phyloP scores from a whole-genome alignment of 2,113 vertebrate genomes.

The Chiloscyllium plagiosum region DNA sequence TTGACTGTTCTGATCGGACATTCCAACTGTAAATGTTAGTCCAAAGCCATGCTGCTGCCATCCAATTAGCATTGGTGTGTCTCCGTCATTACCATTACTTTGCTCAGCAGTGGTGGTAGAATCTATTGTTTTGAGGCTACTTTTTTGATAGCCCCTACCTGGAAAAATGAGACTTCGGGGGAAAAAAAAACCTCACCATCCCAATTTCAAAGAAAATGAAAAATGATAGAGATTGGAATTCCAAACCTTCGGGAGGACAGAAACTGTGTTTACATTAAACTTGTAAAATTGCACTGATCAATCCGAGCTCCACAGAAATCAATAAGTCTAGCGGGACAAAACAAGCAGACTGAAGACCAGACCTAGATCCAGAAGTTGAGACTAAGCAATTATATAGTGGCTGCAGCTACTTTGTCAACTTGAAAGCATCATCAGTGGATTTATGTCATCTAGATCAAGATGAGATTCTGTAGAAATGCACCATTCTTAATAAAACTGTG shows the following conservation, averaged over 20 bases:
- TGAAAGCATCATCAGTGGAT: background rate
- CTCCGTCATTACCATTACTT: background rate
- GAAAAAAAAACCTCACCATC: too few species aligned
- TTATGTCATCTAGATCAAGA: background rate
- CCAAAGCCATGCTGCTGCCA: background rate
- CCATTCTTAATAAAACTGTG: background rate
- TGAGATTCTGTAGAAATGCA: background rate
- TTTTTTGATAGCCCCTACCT: too few species aligned
- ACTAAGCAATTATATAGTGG: background rate
- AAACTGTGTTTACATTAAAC: too few species aligned
- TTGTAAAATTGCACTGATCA: too few species aligned
- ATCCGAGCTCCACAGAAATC: background rate
- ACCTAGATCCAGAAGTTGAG: background rate
- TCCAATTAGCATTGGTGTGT: background rate
- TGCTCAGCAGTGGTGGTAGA: background rate
- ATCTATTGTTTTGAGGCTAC: too few species aligned
- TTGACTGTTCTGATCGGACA: background rate
- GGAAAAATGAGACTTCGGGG: too few species aligned
- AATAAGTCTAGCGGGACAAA: background rate
- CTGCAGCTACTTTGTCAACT: background rate
- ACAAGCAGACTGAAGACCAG: background rate
- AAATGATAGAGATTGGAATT: too few species aligned
- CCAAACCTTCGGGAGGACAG: too few species aligned
- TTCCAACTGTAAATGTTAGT: too few species aligned
- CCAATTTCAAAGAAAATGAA: too few species aligned